Evolutionary conservation across 2,797 vertebrate species (phyloP), one percentile per base, ranked within the genome.

Genomic region (Lithobates pipiens): DNA sequence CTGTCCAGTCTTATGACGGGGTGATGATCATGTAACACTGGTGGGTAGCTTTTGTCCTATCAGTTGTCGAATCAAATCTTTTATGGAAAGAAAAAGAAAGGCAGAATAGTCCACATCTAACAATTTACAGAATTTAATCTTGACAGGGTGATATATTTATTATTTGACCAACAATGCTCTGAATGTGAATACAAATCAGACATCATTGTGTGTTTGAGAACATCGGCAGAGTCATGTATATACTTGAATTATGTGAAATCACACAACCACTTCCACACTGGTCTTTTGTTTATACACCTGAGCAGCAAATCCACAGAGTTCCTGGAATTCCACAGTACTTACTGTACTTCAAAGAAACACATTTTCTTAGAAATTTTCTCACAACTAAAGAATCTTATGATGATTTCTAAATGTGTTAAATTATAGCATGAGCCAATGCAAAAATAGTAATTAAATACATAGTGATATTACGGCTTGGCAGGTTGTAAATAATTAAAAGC

Each of bases 341-440:
- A 80, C n/a, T 85, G 34, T 61, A 44, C 61, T 80, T 85, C 84
- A 85, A 85, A 85, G 84, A 76, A 72, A 69, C 3, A 50, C 61
- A 57, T 76, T 85, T 85, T 85, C 77, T 80, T 54, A 80, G 77
- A 85, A 85, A 85, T 68, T 75, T 81, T 81, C 84, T 85, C 72
- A 85, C 77, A 81, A 70, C 61, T 57, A 71, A 80, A 85, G 10
- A 69, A 81, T 76, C 70, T 67, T 74, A 34, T 76, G 44, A 67
- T 81, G 71, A 21, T 15, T 21, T 57, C 61, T 81, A 85, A 85
- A 76, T 67, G 76, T 44, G 74, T n/a, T 80, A 80, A 85, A 85
- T 85, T 80, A 69, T 61, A 80, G 77, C 27, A 50, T 32, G 34
- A 76, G 67, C 42, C 29, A 21, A 42, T 32, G 34, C 84, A 81